phyloP scores from a whole-genome alignment of 2,113 vertebrate genomes.

The Crotalus helleri region DNA sequence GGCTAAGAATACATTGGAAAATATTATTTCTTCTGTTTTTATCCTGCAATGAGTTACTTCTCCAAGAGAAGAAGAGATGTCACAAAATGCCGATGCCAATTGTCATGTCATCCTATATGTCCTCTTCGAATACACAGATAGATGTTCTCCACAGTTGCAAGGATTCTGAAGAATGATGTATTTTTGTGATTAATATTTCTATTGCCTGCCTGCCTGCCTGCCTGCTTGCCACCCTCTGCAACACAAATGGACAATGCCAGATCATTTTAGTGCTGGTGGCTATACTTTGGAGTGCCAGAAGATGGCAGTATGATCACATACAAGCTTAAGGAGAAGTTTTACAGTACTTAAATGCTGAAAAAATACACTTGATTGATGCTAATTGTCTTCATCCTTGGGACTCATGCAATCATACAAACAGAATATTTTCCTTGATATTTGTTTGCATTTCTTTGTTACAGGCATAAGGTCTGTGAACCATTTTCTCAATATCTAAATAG shows the following conservation, averaged over 20 bases:
- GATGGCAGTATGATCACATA: background rate
- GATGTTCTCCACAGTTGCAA: background rate
- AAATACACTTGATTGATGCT: background rate
- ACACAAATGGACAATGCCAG: background rate
- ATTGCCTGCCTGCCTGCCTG: background rate
- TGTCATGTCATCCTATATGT: background rate
- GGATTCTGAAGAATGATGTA: background rate
- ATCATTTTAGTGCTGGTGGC: background rate
- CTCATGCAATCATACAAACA: background rate
- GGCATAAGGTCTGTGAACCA: background rate
- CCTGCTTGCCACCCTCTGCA: background rate
- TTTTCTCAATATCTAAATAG: background rate
- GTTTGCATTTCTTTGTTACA: background rate
- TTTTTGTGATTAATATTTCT: background rate
- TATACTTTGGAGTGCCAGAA: background rate
- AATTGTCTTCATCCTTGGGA: background rate
- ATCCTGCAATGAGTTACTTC: background rate
- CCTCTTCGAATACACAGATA: background rate
- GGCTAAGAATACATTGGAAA: background rate
- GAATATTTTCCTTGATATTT: background rate
- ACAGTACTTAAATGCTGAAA: background rate
- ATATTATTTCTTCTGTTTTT: background rate
- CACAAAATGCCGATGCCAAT: background rate
- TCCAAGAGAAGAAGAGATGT: background rate
- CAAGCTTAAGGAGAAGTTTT: background rate